A percentile compares a stretch with the other conserved stretches of the same genome.
These are phyloP conservation scores for Hormiphora californensis DNA, from an alignment of 37 sponge, comb jelly and placozoan genomes.

Conservation along the genomic window DNA sequence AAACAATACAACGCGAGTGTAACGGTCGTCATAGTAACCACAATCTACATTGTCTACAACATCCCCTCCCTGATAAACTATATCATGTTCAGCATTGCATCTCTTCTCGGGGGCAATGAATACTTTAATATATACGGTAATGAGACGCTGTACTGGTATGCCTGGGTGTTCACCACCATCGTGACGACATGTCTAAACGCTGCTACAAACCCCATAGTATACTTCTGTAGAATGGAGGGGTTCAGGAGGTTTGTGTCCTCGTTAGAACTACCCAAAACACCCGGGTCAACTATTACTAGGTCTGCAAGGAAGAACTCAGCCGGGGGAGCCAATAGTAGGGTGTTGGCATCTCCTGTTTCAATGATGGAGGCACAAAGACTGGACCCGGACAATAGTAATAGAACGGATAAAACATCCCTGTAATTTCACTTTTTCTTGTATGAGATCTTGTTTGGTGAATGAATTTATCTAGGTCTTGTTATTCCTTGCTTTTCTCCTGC, in stretches of 20 bases:
- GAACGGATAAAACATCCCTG: no score
- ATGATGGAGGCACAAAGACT: no score
- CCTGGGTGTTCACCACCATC: not conserved
- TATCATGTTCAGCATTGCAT: not conserved
- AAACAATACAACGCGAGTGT: not conserved
- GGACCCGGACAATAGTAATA: no score
- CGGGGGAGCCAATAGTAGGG: no score
- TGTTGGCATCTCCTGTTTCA: no score
- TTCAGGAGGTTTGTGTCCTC: not conserved
- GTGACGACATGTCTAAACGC: not conserved
- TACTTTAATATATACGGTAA: not conserved
- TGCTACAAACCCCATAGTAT: not conserved
- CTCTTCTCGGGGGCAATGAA: not conserved
- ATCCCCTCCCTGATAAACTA: not conserved
- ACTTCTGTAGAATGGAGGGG: not conserved
- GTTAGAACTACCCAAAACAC: no score
- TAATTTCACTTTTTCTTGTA: no score
- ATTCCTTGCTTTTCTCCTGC: no score
- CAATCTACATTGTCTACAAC: not conserved
- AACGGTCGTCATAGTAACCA: not conserved
- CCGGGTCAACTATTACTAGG: no score
- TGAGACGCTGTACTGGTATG: not conserved
- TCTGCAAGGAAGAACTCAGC: no score
- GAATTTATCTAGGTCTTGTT: no score
- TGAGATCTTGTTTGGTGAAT: no score